Conservation (phyloP, 1,140 invertebrate genomes). For the Magallana ariakensis region DNA sequence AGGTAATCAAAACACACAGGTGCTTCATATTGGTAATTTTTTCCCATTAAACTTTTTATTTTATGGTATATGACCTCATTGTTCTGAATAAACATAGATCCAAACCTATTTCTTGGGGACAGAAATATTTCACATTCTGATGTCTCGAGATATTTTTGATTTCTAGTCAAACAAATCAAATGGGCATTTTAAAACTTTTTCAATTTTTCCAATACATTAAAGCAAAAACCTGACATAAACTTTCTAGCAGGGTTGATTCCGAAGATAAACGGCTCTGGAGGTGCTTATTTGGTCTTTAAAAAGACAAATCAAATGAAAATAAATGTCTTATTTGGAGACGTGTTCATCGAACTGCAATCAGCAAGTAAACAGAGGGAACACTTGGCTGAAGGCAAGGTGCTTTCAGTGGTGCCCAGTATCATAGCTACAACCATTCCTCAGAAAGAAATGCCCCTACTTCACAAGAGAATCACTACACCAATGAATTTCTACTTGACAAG, state of each 20-base stretch:
- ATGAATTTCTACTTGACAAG: background rate
- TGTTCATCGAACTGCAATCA: slow-evolving; percentile 29
- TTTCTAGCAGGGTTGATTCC: slow-evolving; percentile 5
- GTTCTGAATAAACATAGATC: slow-evolving; percentile 11
- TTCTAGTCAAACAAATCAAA: slow-evolving; percentile 33
- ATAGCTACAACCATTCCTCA: slow-evolving; percentile 6
- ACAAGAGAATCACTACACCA: background rate
- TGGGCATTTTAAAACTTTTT: slow-evolving; percentile 27
- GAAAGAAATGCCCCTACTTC: slow-evolving; percentile 13
- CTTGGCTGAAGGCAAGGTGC: slow-evolving; percentile 1
- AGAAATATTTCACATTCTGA: slow-evolving; percentile 26
- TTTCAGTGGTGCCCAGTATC: background rate
- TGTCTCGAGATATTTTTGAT: slow-evolving; percentile 4
- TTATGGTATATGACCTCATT: slow-evolving; percentile 18
- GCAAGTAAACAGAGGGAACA: slow-evolving; percentile 9
- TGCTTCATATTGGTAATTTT: background rate
- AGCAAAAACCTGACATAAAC: slow-evolving; percentile 20
- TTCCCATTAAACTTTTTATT: slow-evolving; percentile 5
- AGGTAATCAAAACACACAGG: slow-evolving; percentile 8
- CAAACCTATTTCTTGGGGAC: background rate
- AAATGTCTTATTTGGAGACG: slow-evolving; percentile 27
- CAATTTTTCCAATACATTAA: slow-evolving; percentile 7
- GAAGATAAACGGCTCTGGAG: background rate
- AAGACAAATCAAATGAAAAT: slow-evolving; percentile 39
- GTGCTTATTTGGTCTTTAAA: slow-evolving; percentile 29